Evolutionary conservation across 2,888 invertebrate genomes (phyloP), one percentile per base, ranked within the genome.

Genomic region (Hartigia nigra): DNA sequence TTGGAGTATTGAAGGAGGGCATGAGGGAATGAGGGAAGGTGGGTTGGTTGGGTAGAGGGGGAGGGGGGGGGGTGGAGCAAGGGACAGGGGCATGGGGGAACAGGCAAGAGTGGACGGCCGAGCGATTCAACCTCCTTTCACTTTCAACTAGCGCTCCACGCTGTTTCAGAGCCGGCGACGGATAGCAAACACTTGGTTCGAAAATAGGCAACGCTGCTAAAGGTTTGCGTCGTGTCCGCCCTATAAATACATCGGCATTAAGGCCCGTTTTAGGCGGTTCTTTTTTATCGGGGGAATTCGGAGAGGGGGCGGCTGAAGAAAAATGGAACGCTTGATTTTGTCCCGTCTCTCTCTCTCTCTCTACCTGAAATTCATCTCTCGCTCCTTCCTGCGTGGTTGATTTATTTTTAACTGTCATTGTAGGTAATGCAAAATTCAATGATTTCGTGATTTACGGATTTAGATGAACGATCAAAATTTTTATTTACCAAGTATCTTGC

Each of bases 91-190:
- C 31, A 78, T 74, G 81, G 32, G 70, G 55, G 74, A 74, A n/a
- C 78, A 85, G 86, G 85, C 84, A 87, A 87, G 87, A 88, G 89
- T 89, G 89, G 89, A 87, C 87, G 87, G 88, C 87, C 87, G 87
- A 89, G 87, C 88, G 88, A 90, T 88, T 90, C 90, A 91, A 91
- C 91, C 90, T 91, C 92, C 91, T 92, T 91, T 91, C 92, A 92
- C 91, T 92, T 91, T 92, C 91, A 88, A 90, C 90, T 88, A 90
- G 86, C 86, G 86, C 69, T 69, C 74, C 31, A 70, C 69, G 77
- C 70, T 70, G 76, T 76, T 80, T 80, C 36, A 55, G 55, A 80
- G 82, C 77, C 85, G 55, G 55, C 55, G 78, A 82, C 80, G 72
- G 72, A 72, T 72, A 72, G 72, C 72, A 31, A 72, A 72, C 72